Percentiles rank a stretch among this genome's conserved stretches.
Conservation (phyloP, 2,797 vertebrate genomes). For the Ceyx erithaca region DNA sequence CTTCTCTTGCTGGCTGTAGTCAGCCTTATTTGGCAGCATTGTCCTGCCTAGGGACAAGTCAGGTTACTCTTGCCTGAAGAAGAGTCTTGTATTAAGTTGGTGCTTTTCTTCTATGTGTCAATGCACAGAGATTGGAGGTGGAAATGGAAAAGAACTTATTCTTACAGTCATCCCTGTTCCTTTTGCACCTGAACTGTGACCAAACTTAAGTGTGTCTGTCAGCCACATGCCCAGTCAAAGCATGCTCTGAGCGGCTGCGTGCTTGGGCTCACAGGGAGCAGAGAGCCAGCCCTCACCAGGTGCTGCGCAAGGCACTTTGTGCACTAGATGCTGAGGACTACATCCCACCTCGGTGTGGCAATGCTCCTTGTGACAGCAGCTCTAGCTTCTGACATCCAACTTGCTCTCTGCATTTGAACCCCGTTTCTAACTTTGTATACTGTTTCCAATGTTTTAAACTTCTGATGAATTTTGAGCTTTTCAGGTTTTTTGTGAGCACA, state of each 20-base stretch:
- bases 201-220: neutral
- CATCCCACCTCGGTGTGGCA: neutral
- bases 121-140: neutral
- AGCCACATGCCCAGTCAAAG: neutral
- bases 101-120: accelerated
- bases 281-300: neutral
- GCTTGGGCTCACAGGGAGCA: neutral
- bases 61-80: neutral
- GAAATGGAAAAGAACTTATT: neutral
- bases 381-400: neutral
- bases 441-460: neutral
- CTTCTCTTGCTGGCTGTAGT: neutral
- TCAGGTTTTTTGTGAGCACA: neutral
- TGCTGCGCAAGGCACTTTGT: neutral
- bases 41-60: neutral
- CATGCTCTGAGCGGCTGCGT: neutral
- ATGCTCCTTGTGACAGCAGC: accelerated
- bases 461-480: neutral
- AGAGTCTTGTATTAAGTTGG: neutral
- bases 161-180: neutral
- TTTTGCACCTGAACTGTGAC: neutral
- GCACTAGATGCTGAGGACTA: neutral
- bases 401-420: neutral
- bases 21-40: neutral
- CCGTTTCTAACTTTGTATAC: accelerated